Conservation (phyloP, 2,888 invertebrate species). For the Agrochola circellaris region DNA sequence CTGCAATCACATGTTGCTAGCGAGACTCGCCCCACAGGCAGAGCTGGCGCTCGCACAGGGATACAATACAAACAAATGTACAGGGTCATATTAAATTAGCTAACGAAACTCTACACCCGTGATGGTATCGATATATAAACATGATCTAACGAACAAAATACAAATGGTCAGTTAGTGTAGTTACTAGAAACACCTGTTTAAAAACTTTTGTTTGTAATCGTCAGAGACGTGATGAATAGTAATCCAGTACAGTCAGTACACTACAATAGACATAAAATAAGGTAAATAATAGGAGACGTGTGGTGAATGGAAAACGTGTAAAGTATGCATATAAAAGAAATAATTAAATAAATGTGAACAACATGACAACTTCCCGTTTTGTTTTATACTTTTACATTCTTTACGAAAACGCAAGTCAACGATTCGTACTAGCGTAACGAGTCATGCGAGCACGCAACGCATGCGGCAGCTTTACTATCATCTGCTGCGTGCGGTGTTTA, state of each 20-base stretch:
- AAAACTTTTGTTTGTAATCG: background rate
- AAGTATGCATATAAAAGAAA: background rate
- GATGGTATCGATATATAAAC: background rate
- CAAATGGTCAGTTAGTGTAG: background rate
- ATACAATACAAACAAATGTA: background rate
- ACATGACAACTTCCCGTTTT: background rate
- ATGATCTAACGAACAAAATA: background rate
- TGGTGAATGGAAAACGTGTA: background rate
- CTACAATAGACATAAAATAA: background rate
- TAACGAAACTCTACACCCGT: background rate
- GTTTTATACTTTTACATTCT: background rate
- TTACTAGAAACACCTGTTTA: background rate
- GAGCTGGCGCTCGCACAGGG: too few relatives aligned
- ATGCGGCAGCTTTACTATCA: background rate
- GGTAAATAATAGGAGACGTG: background rate
- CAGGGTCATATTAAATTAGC: background rate
- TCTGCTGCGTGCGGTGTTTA: too few relatives aligned
- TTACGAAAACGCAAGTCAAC: background rate
- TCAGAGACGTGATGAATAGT: background rate
- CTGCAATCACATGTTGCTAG: constrained; percentile 79
- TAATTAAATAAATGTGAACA: background rate
- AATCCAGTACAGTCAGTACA: background rate
- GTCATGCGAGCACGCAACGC: background rate
- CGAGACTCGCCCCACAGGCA: background rate
- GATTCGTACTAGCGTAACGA: background rate